These are phyloP conservation scores for Bruchidius siliquastri DNA, from an alignment of 2,888 invertebrate genomes.

Conservation along the genomic window DNA sequence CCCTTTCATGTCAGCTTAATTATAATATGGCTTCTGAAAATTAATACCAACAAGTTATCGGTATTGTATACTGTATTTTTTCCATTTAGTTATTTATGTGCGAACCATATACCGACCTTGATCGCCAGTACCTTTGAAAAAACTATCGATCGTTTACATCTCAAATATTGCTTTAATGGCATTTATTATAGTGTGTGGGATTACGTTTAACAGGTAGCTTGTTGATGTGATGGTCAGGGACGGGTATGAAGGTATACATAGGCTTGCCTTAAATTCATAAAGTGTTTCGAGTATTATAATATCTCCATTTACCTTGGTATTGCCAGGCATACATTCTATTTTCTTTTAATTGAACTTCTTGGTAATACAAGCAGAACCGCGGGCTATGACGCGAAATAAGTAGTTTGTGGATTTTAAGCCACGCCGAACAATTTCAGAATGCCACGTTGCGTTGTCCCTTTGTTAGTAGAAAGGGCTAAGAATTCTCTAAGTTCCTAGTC, in stretches of 20 bases:
- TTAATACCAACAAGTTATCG: neutral
- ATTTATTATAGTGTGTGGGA: neutral
- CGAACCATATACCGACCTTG: neutral
- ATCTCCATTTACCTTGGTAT: too few relatives aligned
- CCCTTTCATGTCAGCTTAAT: neutral
- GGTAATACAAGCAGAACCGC: too few relatives aligned
- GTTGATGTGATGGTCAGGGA: neutral
- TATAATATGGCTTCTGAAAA: slow-evolving; percentile 4
- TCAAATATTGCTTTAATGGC: neutral
- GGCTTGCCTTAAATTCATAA: too few relatives aligned
- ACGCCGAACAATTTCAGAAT: too few relatives aligned
- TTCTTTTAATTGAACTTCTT: too few relatives aligned
- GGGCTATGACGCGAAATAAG: too few relatives aligned
- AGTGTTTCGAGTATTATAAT: too few relatives aligned
- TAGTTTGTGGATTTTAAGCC: too few relatives aligned
- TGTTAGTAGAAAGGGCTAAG: too few relatives aligned
- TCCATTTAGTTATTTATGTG: neutral
- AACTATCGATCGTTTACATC: neutral
- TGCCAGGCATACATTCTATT: too few relatives aligned
- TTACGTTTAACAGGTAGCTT: neutral
- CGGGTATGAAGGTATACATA: neutral
- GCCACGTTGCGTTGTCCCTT: too few relatives aligned
- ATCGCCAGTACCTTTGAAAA: neutral
- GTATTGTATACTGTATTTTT: neutral
- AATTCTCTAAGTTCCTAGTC: too few relatives aligned